Conservation (phyloP, 2,888 invertebrate species). For the Eumerus sabulonum region DNA sequence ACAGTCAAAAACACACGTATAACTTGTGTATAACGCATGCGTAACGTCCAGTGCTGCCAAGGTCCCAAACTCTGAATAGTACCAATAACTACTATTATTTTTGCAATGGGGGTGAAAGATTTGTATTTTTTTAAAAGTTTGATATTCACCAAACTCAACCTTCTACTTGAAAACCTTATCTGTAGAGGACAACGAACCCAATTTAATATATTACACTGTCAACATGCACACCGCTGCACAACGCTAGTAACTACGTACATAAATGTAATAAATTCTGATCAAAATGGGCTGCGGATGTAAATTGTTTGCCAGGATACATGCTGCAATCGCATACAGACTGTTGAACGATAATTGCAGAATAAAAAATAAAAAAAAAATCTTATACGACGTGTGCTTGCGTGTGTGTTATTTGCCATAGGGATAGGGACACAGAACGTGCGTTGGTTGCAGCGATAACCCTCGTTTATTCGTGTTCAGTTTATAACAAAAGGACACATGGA, state of each 20-base stretch:
- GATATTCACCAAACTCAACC: slow-evolving; percentile 13
- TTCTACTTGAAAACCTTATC: slow-evolving; percentile 18
- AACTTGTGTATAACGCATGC: slow-evolving; percentile 31
- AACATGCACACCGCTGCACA: slow-evolving; percentile 18
- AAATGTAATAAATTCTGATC: slow-evolving; percentile 50
- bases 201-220: slow-evolving; percentile 29
- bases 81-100: background rate
- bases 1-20: slow-evolving; percentile 15
- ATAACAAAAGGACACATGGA: slow-evolving; percentile 25
- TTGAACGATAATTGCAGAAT: slow-evolving; percentile 24
- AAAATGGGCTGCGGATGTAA: slow-evolving; percentile 49
- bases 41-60: slow-evolving; percentile 25
- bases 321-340: slow-evolving; percentile 12
- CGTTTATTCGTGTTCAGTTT: slow-evolving; percentile 16
- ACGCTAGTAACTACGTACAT: slow-evolving; percentile 41
- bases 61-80: background rate
- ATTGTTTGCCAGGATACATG: slow-evolving; percentile 31
- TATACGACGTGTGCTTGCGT: background rate
- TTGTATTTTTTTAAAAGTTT: too few relatives aligned
- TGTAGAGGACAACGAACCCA: slow-evolving; percentile 49
- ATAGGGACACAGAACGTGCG: slow-evolving; percentile 11
- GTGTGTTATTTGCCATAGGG: background rate
- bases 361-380: slow-evolving; percentile 14
- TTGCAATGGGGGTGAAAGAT: slow-evolving; percentile 15
- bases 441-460: slow-evolving; percentile 25